These are phyloP conservation scores for Peromyscus melanophrys DNA, from an alignment of 2,797 vertebrate species.

Conservation along the genomic window DNA sequence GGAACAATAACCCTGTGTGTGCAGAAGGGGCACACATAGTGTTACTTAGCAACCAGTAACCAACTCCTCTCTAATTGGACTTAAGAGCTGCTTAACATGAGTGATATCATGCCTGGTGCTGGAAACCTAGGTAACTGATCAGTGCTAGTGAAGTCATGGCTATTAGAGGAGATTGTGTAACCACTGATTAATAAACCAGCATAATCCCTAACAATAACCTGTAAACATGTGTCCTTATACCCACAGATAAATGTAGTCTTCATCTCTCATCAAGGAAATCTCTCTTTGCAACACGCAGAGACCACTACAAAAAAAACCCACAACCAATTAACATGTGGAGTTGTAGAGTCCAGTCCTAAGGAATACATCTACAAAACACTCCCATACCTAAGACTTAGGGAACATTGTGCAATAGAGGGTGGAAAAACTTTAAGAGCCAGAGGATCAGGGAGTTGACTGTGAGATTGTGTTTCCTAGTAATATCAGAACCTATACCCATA, in stretches of 20 bases:
- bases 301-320: not conserved
- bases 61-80: not conserved
- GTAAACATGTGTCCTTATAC: not conserved
- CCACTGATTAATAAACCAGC: not conserved
- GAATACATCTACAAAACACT: not conserved
- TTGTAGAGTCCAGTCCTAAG: not conserved
- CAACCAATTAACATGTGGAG: not conserved
- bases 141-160: not conserved
- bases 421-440: not conserved
- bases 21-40: not conserved
- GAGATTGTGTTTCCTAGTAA: not conserved
- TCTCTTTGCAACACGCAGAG: not conserved
- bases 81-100: not conserved
- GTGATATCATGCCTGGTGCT: not conserved
- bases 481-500: not conserved
- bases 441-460: not conserved
- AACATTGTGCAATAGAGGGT: not conserved
- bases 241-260: not conserved
- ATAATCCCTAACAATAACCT: not conserved
- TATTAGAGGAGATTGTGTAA: not conserved
- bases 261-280: not conserved
- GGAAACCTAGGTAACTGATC: not conserved
- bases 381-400: not conserved
- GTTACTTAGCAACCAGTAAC: not conserved
- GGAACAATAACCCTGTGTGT: not conserved